These are phyloP conservation scores for Ennomos erosarius DNA, from an alignment of 2,888 invertebrate genomes.

Conservation along the genomic window DNA sequence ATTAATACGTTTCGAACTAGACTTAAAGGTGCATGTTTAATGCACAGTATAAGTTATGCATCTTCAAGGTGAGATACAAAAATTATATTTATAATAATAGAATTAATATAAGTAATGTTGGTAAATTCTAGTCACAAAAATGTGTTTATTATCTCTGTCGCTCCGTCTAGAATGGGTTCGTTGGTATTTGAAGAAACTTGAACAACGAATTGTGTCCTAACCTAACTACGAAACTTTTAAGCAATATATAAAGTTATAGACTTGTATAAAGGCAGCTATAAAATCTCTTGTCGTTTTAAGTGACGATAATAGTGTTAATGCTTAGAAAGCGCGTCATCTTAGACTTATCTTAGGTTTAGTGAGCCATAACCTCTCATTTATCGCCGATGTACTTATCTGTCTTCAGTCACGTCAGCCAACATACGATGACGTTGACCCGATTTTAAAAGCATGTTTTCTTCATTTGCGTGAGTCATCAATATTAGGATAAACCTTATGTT, in stretches of 20 bases:
- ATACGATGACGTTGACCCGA: slow-evolving; percentile 27
- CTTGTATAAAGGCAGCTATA: background rate
- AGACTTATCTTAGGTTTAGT: slow-evolving; percentile 9
- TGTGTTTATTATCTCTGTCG: slow-evolving; percentile 1
- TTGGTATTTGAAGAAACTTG: slow-evolving; percentile 28
- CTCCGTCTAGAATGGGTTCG: slow-evolving; percentile 23
- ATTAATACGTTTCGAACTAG: slow-evolving; percentile 4
- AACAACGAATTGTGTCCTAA: background rate
- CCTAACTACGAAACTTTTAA: background rate
- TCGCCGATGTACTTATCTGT: slow-evolving; percentile 31
- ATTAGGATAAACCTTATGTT: slow-evolving; percentile 14
- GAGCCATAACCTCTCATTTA: slow-evolving; percentile 9
- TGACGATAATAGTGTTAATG: slow-evolving; percentile 5
- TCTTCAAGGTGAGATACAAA: slow-evolving; percentile 34
- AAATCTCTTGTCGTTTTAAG: background rate
- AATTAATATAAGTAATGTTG: background rate
- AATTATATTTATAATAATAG: slow-evolving; percentile 1
- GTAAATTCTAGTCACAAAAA: background rate
- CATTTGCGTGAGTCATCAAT: slow-evolving; percentile 30
- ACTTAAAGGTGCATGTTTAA: slow-evolving; percentile 10
- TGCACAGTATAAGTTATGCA: slow-evolving; percentile 30
- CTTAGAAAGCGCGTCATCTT: slow-evolving; percentile 14
- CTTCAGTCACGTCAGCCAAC: slow-evolving; percentile 44
- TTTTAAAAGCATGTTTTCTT: slow-evolving; percentile 16
- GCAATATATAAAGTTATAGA: background rate